These are phyloP conservation scores for Drosophila austrosaltans DNA, from an alignment of 2,888 invertebrate species.

Conservation along the genomic window DNA sequence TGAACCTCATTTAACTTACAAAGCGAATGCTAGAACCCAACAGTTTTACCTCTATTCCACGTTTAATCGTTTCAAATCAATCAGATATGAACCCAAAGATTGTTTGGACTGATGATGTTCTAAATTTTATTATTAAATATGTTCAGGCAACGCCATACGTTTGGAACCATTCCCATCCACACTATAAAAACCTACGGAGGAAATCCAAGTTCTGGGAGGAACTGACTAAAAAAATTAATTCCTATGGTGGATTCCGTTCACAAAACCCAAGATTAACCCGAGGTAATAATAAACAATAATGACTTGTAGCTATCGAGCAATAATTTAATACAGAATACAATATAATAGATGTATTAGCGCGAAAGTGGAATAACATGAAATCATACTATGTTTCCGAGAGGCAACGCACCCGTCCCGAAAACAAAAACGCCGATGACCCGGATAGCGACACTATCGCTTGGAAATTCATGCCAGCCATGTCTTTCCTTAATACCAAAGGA, in stretches of 20 bases:
- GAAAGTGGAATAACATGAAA: constrained; percentile 5
- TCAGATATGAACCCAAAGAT: not conserved
- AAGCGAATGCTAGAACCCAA: not conserved
- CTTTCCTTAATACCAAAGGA: not conserved
- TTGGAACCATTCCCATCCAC: constrained; percentile 54
- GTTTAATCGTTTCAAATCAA: not conserved
- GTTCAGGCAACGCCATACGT: constrained; percentile 53
- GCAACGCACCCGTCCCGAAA: not conserved
- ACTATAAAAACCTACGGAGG: not conserved
- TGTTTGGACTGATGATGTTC: constrained; percentile 17
- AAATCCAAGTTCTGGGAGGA: constrained; percentile 4
- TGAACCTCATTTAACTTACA: not conserved
- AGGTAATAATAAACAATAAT: not conserved
- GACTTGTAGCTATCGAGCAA: not conserved
- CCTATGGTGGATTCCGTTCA: not conserved
- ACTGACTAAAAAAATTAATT: not conserved
- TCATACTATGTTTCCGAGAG: not conserved
- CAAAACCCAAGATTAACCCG: not conserved
- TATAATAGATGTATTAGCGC: not conserved
- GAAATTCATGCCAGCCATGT: constrained; percentile 6
- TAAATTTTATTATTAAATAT: constrained; percentile 53
- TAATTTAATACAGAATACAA: not conserved
- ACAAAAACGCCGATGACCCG: not conserved
- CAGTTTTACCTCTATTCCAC: not conserved
- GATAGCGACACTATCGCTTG: not conserved